A percentile compares a stretch with the other conserved stretches of the same genome.
Conservation (phyloP, 2,797 vertebrate genomes). For the Balearica regulorum region DNA sequence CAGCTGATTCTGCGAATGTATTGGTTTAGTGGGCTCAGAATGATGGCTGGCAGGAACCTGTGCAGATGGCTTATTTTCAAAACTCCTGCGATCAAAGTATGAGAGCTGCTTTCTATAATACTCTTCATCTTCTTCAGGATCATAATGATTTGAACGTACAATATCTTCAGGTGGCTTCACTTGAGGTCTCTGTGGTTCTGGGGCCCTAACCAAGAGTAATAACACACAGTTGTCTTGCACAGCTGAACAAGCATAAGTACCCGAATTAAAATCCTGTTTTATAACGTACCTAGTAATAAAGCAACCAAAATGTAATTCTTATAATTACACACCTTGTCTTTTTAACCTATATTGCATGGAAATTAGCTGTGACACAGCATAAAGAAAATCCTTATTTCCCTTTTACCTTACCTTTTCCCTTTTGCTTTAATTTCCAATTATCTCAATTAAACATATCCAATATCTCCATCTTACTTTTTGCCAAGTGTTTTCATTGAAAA, state of each 20-base stretch:
- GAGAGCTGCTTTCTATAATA: conserved; percentile 97
- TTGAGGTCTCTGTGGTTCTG: conserved; percentile 95
- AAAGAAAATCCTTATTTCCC: neutral
- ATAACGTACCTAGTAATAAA: neutral
- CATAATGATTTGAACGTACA: conserved; percentile 89
- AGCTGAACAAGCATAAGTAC: neutral
- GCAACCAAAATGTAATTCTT: neutral
- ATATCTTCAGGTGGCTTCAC: conserved; percentile 86
- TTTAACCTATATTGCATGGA: neutral
- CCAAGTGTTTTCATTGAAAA: neutral
- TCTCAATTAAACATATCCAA: neutral
- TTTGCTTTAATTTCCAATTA: neutral
- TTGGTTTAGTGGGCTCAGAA: conserved; percentile 83
- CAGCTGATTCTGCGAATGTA: conserved; percentile 82
- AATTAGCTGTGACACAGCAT: neutral
- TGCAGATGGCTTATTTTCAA: conserved; percentile 86
- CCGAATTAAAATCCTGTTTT: neutral
- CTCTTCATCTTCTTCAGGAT: conserved; percentile 94
- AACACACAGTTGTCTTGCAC: neutral
- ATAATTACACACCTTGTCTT: neutral
- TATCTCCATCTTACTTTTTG: too few species aligned
- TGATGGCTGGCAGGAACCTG: conserved; percentile 83
- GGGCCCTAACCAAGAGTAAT: conserved; percentile 72
- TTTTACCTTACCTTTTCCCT: neutral
- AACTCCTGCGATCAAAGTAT: conserved; percentile 93